Conservation (phyloP, 1,140 invertebrate genomes). For the Drosophila oshimai region DNA sequence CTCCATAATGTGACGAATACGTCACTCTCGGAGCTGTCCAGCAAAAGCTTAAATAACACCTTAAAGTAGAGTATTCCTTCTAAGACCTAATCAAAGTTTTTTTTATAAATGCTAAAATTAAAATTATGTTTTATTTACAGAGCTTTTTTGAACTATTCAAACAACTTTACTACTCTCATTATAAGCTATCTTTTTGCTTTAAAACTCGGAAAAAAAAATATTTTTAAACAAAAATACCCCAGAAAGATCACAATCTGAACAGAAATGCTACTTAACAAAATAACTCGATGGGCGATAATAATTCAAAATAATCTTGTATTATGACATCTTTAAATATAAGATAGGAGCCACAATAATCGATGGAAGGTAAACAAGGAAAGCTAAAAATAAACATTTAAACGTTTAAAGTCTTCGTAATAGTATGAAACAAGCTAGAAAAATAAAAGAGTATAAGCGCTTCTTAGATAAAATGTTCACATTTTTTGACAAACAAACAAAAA, state of each 20-base stretch:
- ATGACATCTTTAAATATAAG: neutral
- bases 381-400: neutral
- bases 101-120: too few species aligned
- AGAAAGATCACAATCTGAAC: too few species aligned
- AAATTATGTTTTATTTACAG: too few species aligned
- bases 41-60: slow-evolving; percentile 15
- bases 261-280: neutral
- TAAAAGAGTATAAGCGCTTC: neutral
- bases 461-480: neutral
- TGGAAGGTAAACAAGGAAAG: neutral
- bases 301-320: neutral
- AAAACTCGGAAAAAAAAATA: too few species aligned
- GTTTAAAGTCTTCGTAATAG: neutral
- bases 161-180: too few species aligned
- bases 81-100: too few species aligned
- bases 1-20: neutral
- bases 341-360: neutral
- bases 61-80: neutral
- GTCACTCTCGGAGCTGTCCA: slow-evolving; percentile 5
- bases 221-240: too few species aligned
- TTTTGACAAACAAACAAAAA: neutral
- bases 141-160: too few species aligned
- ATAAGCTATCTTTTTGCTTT: too few species aligned
- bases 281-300: neutral
- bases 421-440: neutral